Base-by-base conservation (phyloP, 2,888 invertebrate genomes). In the Calliscelio sp. region DNA sequence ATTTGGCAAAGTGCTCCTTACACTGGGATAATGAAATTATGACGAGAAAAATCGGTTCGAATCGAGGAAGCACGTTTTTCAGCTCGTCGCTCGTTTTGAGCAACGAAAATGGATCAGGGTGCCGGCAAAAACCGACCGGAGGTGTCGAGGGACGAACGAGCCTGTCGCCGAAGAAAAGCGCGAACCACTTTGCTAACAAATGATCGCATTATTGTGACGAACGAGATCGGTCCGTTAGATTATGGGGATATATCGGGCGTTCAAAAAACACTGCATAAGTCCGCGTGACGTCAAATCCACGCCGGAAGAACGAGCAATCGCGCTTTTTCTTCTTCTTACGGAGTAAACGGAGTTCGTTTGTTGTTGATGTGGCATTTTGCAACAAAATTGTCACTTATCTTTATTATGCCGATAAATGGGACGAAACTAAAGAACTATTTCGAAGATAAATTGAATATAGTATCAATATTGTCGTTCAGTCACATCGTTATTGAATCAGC, bases 131-230 rank as follows among this genome's bases (percentile, higher is more conserved):
- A 66, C 28, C 7, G 44, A 46, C 14, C 49, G 57, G 38, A 70
- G 49, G 77, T 68, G 75, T 38, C 59, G 49, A 57, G 35, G 35
- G 57, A 77, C 59, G 41, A 59, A 59, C 59, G 57, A 61, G 49
- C 14, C 22, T 51, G 75, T 66, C 66, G 63, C 25, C 18, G 59
- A 61, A 51, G 65, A 77, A 82, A 78, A 51, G 44, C 66, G 73
- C 53, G 5, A 24, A 71, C 70, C 51, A 57, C 70, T 77, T 57
- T 55, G 49, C 73, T 66, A 83, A 73, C 78, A 83, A 83, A 83
- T 66, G 73, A 53, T 66, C 73, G 73, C 82, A 78, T 83, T 78
- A 83, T 78, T 73, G 66, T 78, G 73, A 78, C 65, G 73, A 78
- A 78, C 63, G 75, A 71, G 55, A 70, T 74, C 70, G 75, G 46